Base-by-base conservation (phyloP, 23 tunicate genomes). In the Corella eumyota region DNA sequence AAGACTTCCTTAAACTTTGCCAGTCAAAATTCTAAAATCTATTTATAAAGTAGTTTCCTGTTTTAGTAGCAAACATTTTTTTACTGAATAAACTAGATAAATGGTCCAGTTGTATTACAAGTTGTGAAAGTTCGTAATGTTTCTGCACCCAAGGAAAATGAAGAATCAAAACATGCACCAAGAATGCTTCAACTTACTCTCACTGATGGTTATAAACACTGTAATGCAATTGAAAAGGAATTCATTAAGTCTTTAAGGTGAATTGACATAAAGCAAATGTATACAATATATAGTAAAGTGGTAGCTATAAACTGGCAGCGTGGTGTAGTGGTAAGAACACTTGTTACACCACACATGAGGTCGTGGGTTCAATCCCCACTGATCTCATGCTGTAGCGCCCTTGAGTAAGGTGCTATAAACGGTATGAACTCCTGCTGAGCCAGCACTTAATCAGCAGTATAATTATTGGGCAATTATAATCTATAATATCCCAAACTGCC, bases 101-200 rank as follows among this genome's bases (percentile, higher is more conserved):
- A 26, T 33, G 79, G 90, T 15, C 94, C 94, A 34, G 69, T 76
- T 63, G 92, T 92, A 9, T 58, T 92, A 32, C 98, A 92, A 57
- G 81, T 92, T 2, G 68, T 65, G 2, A 83, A 83, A 66, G 56
- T 71, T 6, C 75, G 87, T 25, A 92, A 92, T 77, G 64, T 90
- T 19, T 64, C 81, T 30, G 98, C 98, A 3, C 98, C 98, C 1
- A 76, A 71, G 66, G 77, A 62, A 32, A 82, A 83, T 64, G 86
- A 90, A 58, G 56, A 67, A 19, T 79, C 88, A n/a, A 21, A 66
- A 17, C 65, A 57, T 25, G 75, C 88, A 2, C 98, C 98, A 26
- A 50, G 98, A n/a, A 65, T 92, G 76, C 66, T 92, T n/a, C 72
- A 66, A 60, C 19, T 83, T 15, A 70, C 54, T 51, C 56, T 92